Conservation (phyloP, 2,113 vertebrate species). For the Prietella phreatophila region DNA sequence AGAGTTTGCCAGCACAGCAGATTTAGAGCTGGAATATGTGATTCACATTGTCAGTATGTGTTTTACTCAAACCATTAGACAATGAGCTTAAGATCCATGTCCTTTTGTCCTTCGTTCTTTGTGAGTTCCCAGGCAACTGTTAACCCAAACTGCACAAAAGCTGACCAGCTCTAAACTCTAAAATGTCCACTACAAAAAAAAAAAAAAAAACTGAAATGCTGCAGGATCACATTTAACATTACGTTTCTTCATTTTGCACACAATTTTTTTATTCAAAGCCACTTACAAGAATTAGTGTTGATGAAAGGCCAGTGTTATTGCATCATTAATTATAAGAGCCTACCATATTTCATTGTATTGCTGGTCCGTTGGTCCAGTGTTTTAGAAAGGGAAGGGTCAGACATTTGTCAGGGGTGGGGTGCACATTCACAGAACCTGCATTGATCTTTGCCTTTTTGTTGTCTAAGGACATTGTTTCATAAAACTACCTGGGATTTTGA, state of each 20-base stretch:
- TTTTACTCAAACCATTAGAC: conserved; percentile 20
- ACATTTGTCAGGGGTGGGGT: not conserved
- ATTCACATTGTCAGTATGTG: conserved; percentile 42
- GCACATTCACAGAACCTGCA: not conserved
- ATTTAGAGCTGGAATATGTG: conserved; percentile 35
- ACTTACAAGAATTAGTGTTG: not conserved
- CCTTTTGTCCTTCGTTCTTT: conserved; percentile 21
- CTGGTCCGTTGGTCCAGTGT: not conserved
- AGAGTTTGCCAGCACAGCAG: conserved; percentile 9
- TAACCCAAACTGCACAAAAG: not conserved
- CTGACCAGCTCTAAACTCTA: not conserved
- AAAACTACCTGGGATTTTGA: not conserved
- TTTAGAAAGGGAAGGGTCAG: not conserved
- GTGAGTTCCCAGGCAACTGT: not conserved
- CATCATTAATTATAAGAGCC: not conserved
- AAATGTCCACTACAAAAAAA: not conserved
- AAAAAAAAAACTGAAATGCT: not conserved
- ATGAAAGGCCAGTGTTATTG: not conserved
- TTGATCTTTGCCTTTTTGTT: not conserved
- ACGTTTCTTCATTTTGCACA: not conserved
- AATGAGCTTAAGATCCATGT: conserved; percentile 10
- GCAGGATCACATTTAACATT: not conserved
- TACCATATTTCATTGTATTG: not conserved
- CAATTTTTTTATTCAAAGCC: no score
- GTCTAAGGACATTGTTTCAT: not conserved